These are phyloP conservation scores for Hypomecis atomaria DNA, from an alignment of 2,888 invertebrate genomes.

Conservation along the genomic window DNA sequence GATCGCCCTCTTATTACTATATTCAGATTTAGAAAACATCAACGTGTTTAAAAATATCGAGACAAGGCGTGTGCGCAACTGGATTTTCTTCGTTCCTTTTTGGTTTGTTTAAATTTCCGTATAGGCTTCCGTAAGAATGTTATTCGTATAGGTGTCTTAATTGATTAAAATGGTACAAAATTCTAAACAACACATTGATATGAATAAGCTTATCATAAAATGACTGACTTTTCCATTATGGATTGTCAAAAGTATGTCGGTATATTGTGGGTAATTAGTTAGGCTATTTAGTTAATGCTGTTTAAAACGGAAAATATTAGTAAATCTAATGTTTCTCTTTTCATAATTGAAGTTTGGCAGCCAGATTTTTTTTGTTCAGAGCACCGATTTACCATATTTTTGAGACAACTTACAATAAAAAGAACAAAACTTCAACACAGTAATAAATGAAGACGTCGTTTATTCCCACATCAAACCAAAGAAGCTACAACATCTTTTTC, in stretches of 20 bases:
- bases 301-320: too few species aligned
- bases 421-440: background rate
- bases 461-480: background rate
- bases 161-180: too few species aligned
- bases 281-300: too few species aligned
- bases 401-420: background rate
- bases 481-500: constrained; percentile 10
- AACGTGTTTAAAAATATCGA: constrained; percentile 49
- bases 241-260: too few species aligned
- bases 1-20: constrained; percentile 77
- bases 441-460: constrained; percentile 3
- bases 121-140: background rate
- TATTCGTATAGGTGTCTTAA: background rate
- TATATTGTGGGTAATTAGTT: too few species aligned
- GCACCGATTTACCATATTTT: background rate
- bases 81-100: constrained; percentile 13
- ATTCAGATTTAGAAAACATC: constrained; percentile 68
- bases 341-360: too few species aligned
- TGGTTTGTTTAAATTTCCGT: constrained; percentile 19
- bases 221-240: too few species aligned
- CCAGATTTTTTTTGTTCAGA: too few species aligned
- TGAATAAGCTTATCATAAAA: too few species aligned
- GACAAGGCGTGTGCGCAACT: constrained; percentile 43
- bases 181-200: too few species aligned
- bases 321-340: too few species aligned